These are phyloP conservation scores for Sinohyriopsis cumingii DNA, from an alignment of 2,888 invertebrate genomes.

Conservation along the genomic window DNA sequence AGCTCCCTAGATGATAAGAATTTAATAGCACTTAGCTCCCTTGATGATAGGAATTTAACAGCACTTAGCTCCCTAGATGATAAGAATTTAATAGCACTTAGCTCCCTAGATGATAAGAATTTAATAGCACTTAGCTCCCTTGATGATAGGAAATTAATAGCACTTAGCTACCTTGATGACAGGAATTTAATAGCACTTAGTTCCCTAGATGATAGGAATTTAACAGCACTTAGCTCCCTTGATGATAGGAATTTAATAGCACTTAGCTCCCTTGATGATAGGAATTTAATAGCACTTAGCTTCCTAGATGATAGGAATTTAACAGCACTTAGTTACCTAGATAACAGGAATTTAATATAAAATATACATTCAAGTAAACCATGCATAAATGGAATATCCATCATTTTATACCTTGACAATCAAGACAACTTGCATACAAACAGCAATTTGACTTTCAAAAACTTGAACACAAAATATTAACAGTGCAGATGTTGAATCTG, in stretches of 20 bases:
- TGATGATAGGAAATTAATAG: conserved; percentile 61
- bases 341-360: neutral
- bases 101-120: conserved; percentile 62
- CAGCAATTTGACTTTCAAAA: too few relatives aligned
- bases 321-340: conserved; percentile 73
- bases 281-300: conserved; percentile 69
- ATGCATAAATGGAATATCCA: too few relatives aligned
- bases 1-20: conserved; percentile 64
- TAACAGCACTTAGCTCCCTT: conserved; percentile 73
- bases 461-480: too few relatives aligned
- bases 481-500: too few relatives aligned
- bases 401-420: too few relatives aligned
- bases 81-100: conserved; percentile 68
- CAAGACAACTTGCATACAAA: too few relatives aligned
- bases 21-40: conserved; percentile 73
- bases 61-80: conserved; percentile 72
- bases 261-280: conserved; percentile 66
- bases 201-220: conserved; percentile 63
- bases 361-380: too few relatives aligned
- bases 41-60: conserved; percentile 22
- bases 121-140: conserved; percentile 74
- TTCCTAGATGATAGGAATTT: conserved; percentile 63
- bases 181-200: conserved; percentile 68
- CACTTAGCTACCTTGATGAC: conserved; percentile 67
- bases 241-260: conserved; percentile 63